These are phyloP conservation scores for Paragorgia papillata DNA, from an alignment of 92 coral and sea anemone genomes.

Conservation along the genomic window DNA sequence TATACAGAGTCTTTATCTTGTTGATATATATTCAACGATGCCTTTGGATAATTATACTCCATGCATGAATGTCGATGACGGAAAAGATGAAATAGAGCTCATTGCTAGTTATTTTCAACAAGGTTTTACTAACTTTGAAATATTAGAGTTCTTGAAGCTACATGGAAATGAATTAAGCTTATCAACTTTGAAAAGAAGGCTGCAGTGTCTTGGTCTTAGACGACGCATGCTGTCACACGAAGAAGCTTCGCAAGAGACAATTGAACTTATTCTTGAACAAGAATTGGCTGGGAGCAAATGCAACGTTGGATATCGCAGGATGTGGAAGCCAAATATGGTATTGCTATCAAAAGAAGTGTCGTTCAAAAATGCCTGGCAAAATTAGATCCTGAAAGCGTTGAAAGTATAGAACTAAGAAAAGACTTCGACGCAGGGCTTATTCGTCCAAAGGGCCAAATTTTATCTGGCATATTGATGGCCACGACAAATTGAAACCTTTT, in stretches of 20 bases:
- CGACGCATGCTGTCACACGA: no score
- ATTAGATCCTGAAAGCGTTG: no score
- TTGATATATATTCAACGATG: neutral
- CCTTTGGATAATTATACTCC: no score
- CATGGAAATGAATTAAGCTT: neutral
- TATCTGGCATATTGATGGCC: conserved; percentile 3
- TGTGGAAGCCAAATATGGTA: conserved; percentile 3
- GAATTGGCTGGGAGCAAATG: conserved; percentile 56
- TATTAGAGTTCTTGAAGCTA: conserved; percentile 4
- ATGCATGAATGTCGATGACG: no score
- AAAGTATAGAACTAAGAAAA: neutral
- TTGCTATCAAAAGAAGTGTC: no score
- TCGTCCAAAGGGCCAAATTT: neutral
- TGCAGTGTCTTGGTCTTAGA: no score
- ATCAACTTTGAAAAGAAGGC: no score
- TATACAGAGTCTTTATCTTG: neutral
- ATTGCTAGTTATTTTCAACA: neutral
- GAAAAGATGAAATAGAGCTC: no score
- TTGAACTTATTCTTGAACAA: no score
- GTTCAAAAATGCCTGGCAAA: no score
- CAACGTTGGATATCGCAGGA: conserved; percentile 42
- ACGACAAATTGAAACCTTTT: no score
- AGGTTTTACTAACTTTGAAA: conserved; percentile 8
- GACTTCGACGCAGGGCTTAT: neutral
- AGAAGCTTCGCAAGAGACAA: no score